Percentiles rank a stretch among this genome's conserved stretches.
Conservation (phyloP, 2,113 vertebrate species). For the Nothobranchius furzeri region DNA sequence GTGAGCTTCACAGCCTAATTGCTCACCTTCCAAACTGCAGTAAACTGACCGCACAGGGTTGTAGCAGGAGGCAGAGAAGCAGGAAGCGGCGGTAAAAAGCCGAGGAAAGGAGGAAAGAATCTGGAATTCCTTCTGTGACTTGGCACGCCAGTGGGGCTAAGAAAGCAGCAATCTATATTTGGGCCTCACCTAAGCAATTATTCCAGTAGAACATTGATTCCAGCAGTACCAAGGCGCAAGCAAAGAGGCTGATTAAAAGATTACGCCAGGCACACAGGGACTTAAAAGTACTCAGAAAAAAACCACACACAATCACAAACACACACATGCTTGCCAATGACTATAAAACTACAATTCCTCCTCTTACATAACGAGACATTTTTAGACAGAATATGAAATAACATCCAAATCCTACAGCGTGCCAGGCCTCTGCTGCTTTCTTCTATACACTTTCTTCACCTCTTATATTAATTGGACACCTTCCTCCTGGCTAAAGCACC, state of each 20-base stretch:
- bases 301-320: not conserved
- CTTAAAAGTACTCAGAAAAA: conserved; percentile 21
- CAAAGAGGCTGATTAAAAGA: conserved; percentile 70
- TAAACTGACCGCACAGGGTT: not conserved
- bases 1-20: conserved; percentile 15
- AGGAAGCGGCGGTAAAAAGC: conserved; percentile 13
- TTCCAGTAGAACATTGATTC: conserved; percentile 62
- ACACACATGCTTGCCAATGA: conserved; percentile 1
- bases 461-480: conserved; percentile 66
- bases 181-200: conserved; percentile 65
- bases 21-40: not conserved
- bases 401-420: conserved; percentile 20
- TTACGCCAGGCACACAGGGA: conserved; percentile 45
- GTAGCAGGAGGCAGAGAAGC: not conserved
- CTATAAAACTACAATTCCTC: not conserved
- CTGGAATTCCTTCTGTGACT: conserved; percentile 45
- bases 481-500: conserved; percentile 62
- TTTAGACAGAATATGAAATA: conserved; percentile 44
- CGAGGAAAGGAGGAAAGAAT: conserved; percentile 48
- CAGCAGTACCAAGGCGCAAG: conserved; percentile 42
- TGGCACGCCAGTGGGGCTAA: conserved; percentile 26
- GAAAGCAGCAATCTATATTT: conserved; percentile 54
- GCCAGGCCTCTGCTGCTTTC: conserved; percentile 6
- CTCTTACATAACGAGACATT: conserved; percentile 30
- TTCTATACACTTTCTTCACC: conserved; percentile 34